These are phyloP conservation scores for Xiphorhynchus erythropygius DNA, from an alignment of 2,797 vertebrate genomes.

Conservation along the genomic window DNA sequence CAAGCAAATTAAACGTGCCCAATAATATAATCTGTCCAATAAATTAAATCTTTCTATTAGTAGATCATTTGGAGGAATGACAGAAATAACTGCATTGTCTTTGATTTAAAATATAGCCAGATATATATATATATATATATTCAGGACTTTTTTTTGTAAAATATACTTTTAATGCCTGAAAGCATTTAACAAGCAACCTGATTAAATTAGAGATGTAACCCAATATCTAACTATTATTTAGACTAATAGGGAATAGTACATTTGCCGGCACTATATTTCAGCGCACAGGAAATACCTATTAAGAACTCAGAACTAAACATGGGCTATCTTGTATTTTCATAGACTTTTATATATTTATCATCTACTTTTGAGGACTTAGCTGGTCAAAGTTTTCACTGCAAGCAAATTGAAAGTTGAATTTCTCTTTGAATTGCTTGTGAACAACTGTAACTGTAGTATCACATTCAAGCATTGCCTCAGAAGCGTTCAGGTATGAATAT, in stretches of 20 bases:
- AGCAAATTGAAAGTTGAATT: not conserved
- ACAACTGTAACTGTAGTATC: not conserved
- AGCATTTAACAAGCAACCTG: not conserved
- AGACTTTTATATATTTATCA: not conserved
- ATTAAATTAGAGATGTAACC: not conserved
- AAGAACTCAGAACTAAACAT: not conserved
- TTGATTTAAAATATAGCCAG: not conserved
- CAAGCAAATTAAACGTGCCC: not conserved
- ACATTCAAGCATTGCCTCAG: not conserved
- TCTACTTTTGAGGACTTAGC: not conserved
- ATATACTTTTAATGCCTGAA: not conserved
- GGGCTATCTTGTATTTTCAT: not conserved
- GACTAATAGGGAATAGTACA: not conserved
- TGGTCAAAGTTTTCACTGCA: not conserved
- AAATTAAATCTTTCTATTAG: not conserved
- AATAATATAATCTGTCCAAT: not conserved
- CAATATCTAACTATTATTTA: not conserved
- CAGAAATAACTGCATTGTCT: not conserved
- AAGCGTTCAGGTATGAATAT: not conserved
- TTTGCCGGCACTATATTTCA: not conserved
- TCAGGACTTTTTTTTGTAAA: not conserved
- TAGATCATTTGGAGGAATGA: not conserved
- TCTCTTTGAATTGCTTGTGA: not conserved
- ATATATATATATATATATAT: not conserved
- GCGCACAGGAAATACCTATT: not conserved